Conservation (phyloP, 2,113 vertebrate genomes). For the Cathartes aura region DNA sequence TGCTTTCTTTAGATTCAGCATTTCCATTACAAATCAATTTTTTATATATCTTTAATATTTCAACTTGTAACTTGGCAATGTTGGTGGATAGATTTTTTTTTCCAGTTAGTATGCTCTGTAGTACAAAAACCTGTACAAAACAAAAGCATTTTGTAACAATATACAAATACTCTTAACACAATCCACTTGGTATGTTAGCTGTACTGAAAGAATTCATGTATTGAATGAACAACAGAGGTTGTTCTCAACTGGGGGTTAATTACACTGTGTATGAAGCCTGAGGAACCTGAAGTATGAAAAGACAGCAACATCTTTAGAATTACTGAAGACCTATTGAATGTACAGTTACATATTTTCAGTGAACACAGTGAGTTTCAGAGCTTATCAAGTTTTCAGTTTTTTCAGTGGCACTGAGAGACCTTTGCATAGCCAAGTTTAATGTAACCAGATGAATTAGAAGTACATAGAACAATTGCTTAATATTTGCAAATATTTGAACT, state of each 20-base stretch:
- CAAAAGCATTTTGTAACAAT: background rate
- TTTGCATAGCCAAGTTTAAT: background rate
- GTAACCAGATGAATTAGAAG: background rate
- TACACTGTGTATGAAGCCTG: background rate
- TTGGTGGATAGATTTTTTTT: background rate
- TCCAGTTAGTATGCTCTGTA: background rate
- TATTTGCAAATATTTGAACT: slow-evolving; percentile 62
- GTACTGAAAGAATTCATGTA: background rate
- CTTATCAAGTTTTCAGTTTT: background rate
- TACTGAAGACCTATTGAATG: background rate
- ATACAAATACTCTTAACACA: background rate
- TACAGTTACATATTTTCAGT: background rate
- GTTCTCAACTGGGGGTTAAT: background rate
- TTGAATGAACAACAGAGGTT: background rate
- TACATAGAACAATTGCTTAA: slow-evolving; percentile 7
- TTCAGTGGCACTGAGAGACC: background rate
- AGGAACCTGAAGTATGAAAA: background rate
- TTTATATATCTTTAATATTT: background rate
- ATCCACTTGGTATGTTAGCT: background rate
- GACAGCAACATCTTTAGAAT: background rate
- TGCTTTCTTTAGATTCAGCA: background rate
- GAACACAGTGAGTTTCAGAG: background rate
- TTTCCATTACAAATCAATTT: background rate
- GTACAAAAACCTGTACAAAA: background rate
- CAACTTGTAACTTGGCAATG: background rate